Base-by-base conservation (phyloP, 1,140 invertebrate species). In the Calephelis nemesis region DNA sequence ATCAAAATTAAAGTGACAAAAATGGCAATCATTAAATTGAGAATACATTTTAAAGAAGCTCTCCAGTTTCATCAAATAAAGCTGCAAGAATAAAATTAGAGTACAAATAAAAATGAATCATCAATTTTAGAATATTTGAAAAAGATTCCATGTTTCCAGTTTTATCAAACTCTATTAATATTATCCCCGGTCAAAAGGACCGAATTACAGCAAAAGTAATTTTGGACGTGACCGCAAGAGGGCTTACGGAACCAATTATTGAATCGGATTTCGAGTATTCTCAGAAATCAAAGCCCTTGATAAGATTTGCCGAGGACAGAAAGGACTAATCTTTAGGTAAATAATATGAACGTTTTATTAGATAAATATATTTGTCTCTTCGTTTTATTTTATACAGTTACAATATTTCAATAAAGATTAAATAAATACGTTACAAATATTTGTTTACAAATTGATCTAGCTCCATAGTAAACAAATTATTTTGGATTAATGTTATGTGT, bases 171-270 rank as follows among this genome's bases (percentile, higher is more conserved):
- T 19, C 54, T 39, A 58, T 58, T 58, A 58, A 58, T 58, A 58
- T 58, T 58, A 58, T 58, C 54, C 52, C n/a, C 47, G 63, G 63
- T 50, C 63, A 48, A 65, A 65, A 49, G 39, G 63, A 48, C 63
- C 48, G 47, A 15, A 64, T 39, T 19, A 19, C 15, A 13, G 15
- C 45, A 66, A 50, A 54, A 54, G 65, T 66, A 66, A 66, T 66
- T 66, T 47, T 42, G 65, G 13, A 66, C 65, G 65, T 66, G 65
- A 66, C 65, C 65, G 52, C 52, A 54, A 40, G 65, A 66, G 65
- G 65, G 65, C 52, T 66, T 54, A 66, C 49, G 39, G 42, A 66
- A 66, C 65, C 65, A 66, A 66, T 66, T 66, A 66, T 66, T 54
- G 52, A 13, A 30, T 66, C 30, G 65, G 54, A 58, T 58, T 58